Conservation (phyloP, 2,797 vertebrate species). For the Poeciliopsis turneri region DNA sequence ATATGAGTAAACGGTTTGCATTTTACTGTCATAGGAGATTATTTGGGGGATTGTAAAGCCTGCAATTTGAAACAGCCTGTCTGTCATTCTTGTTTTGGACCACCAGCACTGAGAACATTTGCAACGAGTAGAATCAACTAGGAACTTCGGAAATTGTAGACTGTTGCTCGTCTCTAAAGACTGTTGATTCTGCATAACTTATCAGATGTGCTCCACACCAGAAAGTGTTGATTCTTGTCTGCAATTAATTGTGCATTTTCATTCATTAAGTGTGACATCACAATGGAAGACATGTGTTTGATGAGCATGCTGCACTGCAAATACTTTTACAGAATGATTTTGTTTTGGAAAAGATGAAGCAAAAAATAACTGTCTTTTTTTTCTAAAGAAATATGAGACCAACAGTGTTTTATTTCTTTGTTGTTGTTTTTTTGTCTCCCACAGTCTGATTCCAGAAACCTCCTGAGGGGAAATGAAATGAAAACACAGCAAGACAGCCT, state of each 20-base stretch:
- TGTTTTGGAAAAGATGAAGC: conserved; percentile 51
- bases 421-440: conserved; percentile 16
- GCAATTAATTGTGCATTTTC: conserved; percentile 52
- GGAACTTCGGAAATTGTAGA: conserved; percentile 49
- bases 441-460: conserved; percentile 12
- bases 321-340: neutral
- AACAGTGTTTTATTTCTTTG: conserved; percentile 34
- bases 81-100: conserved; percentile 47
- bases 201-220: conserved; percentile 30
- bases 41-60: conserved; percentile 31
- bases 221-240: conserved; percentile 14
- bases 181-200: conserved; percentile 32
- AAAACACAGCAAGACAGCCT: conserved; percentile 19
- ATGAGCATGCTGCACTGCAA: conserved; percentile 1
- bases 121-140: conserved; percentile 43
- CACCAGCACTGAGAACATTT: conserved; percentile 48
- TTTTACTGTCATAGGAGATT: conserved; percentile 34
- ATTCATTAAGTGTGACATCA: conserved; percentile 41
- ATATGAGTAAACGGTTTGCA: conserved; percentile 17
- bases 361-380: conserved; percentile 38
- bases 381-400: conserved; percentile 18
- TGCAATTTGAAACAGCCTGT: conserved; percentile 49
- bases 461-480: conserved; percentile 24
- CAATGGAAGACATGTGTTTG: conserved; percentile 2
- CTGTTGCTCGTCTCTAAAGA: conserved; percentile 10